Evolutionary conservation across 2,888 invertebrate species (phyloP), one percentile per base, ranked within the genome.

Genomic region (Cartodere bifasciata): DNA sequence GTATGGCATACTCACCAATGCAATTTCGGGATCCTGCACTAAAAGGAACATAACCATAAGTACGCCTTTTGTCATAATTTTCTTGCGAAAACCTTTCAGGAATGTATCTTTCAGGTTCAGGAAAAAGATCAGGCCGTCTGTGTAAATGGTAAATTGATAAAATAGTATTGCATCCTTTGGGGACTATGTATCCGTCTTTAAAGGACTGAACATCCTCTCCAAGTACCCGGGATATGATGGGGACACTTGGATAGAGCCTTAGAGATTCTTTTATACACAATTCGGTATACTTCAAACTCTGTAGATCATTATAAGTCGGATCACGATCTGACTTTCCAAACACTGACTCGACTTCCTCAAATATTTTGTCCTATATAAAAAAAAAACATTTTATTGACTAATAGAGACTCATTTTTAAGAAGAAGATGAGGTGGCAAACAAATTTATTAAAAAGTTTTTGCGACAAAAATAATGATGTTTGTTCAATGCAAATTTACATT

Each of bases 1-100:
- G n/a, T n/a, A n/a, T n/a, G n/a, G n/a, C n/a, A n/a, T n/a, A 13
- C 32, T 27, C 33, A 46, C 48, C 50, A 34, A 60, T 56, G 38
- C 60, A 61, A 42, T 58, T 60, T 25, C 60, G 45, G 2, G 58
- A 53, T n/a, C 61, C 62, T 4, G 59, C 61, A 32, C 60, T 60
- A 41, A 62, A 62, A 2, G 61, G 61, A 11, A 60, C 47, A 38
- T 56, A 60, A 4, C 55, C 47, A 38, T 49, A 62, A 4, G 60
- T 56, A 41, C 65, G 64, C 35, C 67, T 51, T 14, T 31, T 31
- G 3, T 39, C 26, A 14, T 31, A 28, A 29, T 58, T 60, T 38
- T 59, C 56, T 0, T 56, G 54, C 16, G 56, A 40, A 42, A 62
- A 60, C 36, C 62, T 44, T 25, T 62, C 60, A 2, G 58, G 58